Evolutionary conservation across 2,888 invertebrate species (phyloP).

Genomic region (Brenthis daphne): DNA sequence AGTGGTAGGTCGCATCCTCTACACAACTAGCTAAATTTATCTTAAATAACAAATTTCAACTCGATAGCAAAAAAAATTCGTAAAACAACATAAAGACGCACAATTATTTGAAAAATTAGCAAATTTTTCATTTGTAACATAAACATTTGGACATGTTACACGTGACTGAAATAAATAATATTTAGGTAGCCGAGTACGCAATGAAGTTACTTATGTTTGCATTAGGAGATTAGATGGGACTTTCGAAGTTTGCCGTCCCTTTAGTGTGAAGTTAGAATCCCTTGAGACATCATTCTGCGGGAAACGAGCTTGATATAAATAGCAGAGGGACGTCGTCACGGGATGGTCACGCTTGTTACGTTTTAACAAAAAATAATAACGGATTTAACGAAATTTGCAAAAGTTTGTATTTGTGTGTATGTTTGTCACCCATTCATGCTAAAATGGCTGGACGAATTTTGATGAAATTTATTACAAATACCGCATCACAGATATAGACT

Average conservation of each 20-base stretch:
- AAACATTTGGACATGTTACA: constrained; percentile 19
- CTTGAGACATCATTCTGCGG: constrained; percentile 34
- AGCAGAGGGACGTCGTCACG: constrained; percentile 8
- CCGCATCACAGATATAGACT: no score
- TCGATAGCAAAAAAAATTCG: constrained; percentile 2
- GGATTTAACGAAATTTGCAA: no score
- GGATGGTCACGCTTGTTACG: neutral
- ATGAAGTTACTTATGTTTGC: constrained; percentile 40
- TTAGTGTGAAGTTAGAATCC: constrained; percentile 38
- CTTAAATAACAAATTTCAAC: neutral
- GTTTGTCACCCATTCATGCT: no score
- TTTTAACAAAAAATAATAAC: neutral
- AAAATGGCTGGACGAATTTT: no score
- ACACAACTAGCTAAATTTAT: neutral
- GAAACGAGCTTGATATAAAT: constrained; percentile 23
- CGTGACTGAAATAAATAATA: constrained; percentile 21
- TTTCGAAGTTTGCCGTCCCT: constrained; percentile 41
- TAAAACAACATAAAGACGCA: constrained; percentile 12
- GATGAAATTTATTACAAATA: no score
- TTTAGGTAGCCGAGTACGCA: constrained; percentile 33
- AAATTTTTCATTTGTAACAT: constrained; percentile 23
- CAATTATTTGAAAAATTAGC: constrained; percentile 22
- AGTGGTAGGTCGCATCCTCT: no score
- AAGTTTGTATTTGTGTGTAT: no score
- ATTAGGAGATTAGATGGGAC: constrained; percentile 41